Base-by-base conservation (phyloP, 2,113 vertebrate species). In the Verasper variegatus region DNA sequence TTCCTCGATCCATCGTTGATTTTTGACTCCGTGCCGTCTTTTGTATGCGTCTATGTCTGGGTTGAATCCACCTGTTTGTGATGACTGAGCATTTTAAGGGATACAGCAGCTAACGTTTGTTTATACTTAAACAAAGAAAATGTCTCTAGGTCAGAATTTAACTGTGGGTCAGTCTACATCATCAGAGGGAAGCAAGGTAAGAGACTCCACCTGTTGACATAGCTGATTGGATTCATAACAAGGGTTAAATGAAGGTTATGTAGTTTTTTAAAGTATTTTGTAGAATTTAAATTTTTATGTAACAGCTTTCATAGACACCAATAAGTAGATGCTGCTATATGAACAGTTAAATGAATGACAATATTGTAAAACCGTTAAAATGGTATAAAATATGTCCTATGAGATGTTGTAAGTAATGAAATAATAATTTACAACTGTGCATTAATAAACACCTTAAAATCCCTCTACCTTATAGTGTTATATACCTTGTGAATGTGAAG, bases 141-240 rank as follows among this genome's bases (percentile, higher is more conserved):
- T 93, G 93, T 88, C 89, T 65, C 47, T 86, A 0, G 85, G 84
- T 57, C 60, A 71, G 49, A 88, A 83, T 87, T 66, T 80, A 42
- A 72, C 71, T 17, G 6, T 18, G 4, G 15, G 67, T 64, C 84
- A 20, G 0, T 45, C 47, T 52, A 2, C 60, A 2, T 82, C 84
- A 18, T 72, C 77, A 8, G 71, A 88, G 60, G 78, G 76, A 73
- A 74, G 55, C 61, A 83, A 90, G 93, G 94, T 94, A 90, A 91
- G 90, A 72, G 11, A 69, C 11, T 1, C 11, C 0, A 9, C 11
- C 17, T 3, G 51, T 1, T 45, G 5, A 57, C 3, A 1, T 5
- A 10, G 42, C 27, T 45, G 35, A 74, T 51, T 15, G 12, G 27
- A 42, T 60, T 21, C 21, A 27, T 20, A 52, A 37, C 4, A 23